phyloP scores from a whole-genome alignment of 2,888 invertebrate species.

The Coelopa pilipes region DNA sequence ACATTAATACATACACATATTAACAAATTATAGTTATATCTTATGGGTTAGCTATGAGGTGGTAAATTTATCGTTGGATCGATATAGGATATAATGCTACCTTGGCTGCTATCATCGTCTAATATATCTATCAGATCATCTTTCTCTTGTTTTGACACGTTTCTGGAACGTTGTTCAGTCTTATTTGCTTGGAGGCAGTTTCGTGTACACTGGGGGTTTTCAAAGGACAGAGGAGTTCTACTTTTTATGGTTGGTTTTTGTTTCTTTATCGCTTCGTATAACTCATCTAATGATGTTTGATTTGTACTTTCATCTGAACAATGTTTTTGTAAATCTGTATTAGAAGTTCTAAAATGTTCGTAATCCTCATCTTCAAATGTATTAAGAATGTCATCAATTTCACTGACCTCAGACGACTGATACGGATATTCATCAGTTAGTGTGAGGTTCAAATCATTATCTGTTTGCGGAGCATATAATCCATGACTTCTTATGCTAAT shows the following conservation, averaged over 20 bases:
- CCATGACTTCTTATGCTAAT: conserved; percentile 75
- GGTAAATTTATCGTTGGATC: conserved; percentile 53
- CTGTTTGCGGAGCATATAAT: conserved; percentile 72
- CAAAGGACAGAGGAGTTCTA: conserved; percentile 24
- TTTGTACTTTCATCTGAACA: conserved; percentile 51
- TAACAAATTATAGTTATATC: no score
- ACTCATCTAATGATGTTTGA: conserved; percentile 71
- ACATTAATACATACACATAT: no score
- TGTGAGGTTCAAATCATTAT: conserved; percentile 68
- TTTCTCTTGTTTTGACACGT: conserved; percentile 23
- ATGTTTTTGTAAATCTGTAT: conserved; percentile 27
- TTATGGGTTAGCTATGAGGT: not conserved
- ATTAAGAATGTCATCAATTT: conserved; percentile 60
- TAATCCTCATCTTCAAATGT: conserved; percentile 62
- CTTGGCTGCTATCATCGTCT: conserved; percentile 66
- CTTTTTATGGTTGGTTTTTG: conserved; percentile 50
- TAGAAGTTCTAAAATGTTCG: conserved; percentile 39
- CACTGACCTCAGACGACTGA: conserved; percentile 66
- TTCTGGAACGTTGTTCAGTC: conserved; percentile 32
- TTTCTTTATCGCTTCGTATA: conserved; percentile 75
- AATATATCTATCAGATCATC: conserved; percentile 56
- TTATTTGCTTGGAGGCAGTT: conserved; percentile 3
- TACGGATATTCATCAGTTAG: conserved; percentile 67
- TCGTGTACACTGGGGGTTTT: conserved; percentile 25
- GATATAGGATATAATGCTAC: conserved; percentile 66